A percentile compares a stretch with the other conserved stretches of the same genome.
Conservation (phyloP, 2,113 vertebrate species). For the Hippocampus mohnikei region DNA sequence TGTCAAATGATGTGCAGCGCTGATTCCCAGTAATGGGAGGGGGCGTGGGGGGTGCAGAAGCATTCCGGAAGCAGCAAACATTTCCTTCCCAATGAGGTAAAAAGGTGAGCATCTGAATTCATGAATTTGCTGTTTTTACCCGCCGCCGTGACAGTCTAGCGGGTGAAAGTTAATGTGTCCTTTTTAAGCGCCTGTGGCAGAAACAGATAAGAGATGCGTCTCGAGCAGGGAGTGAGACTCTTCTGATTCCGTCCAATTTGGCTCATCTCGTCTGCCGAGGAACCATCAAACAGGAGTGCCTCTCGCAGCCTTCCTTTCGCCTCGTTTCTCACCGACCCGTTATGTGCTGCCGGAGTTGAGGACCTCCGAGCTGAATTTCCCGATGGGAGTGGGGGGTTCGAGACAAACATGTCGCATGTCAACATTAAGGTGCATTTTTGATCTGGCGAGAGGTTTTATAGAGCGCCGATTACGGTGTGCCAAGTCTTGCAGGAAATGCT, state of each 20-base stretch:
- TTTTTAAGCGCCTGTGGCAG: conserved; percentile 34
- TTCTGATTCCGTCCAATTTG: conserved; percentile 41
- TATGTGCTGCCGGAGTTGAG: conserved; percentile 12
- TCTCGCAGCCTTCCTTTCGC: conserved; percentile 7
- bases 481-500: background rate
- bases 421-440: conserved; percentile 7
- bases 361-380: conserved; percentile 19
- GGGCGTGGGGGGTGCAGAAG: conserved; percentile 8
- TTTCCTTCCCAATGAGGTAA: conserved; percentile 18
- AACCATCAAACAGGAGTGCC: conserved; percentile 22
- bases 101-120: conserved; percentile 37
- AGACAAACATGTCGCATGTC: conserved; percentile 28
- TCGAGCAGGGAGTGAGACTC: conserved; percentile 5
- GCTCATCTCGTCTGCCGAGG: conserved; percentile 26
- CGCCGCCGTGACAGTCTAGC: conserved; percentile 17
- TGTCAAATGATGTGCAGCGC: background rate
- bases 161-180: conserved; percentile 34
- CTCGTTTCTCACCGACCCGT: conserved; percentile 5
- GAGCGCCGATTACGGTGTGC: background rate
- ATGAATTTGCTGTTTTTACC: conserved; percentile 28
- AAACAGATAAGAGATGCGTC: conserved; percentile 28
- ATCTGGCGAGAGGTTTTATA: background rate
- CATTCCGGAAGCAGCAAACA: conserved; percentile 9
- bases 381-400: background rate
- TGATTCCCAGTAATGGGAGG: background rate